Percentiles rank a stretch among this genome's conserved stretches.
Evolutionary conservation across 1,140 invertebrate species (phyloP).

Genomic region (Arctopsyche grandis): DNA sequence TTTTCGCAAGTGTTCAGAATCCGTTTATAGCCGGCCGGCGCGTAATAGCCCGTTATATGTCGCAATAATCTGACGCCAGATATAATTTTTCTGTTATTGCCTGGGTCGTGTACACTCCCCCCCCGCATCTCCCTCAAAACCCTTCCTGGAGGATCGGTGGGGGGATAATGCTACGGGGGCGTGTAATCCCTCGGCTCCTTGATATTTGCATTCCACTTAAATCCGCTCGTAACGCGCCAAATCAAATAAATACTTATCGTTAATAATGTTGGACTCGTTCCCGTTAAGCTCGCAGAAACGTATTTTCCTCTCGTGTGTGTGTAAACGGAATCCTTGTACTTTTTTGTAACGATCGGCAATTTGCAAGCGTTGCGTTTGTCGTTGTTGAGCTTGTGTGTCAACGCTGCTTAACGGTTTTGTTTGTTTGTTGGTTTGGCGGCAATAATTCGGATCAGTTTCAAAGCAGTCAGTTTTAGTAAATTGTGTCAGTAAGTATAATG

Average conservation of each 20-base stretch:
- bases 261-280: slow-evolving; percentile 13
- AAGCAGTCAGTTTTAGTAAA: too few species aligned
- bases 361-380: too few species aligned
- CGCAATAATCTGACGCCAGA: slow-evolving; percentile 44
- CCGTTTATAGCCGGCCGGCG: slow-evolving; percentile 18
- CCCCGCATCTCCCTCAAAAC: not conserved
- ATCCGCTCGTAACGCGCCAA: slow-evolving; percentile 29
- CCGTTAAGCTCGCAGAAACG: not conserved
- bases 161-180: slow-evolving; percentile 32
- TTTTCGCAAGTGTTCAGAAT: slow-evolving; percentile 38
- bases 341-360: too few species aligned
- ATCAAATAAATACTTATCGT: slow-evolving; percentile 32
- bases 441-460: too few species aligned
- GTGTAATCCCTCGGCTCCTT: slow-evolving; percentile 35
- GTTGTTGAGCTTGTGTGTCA: too few species aligned
- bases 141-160: not conserved
- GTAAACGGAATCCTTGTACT: too few species aligned
- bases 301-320: too few species aligned
- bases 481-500: too few species aligned
- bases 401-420: too few species aligned
- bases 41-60: slow-evolving; percentile 42
- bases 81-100: slow-evolving; percentile 45
- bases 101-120: not conserved
- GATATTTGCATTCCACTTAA: slow-evolving; percentile 44
- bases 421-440: too few species aligned